Evolutionary conservation across 2,888 invertebrate species (phyloP).

Genomic region (Torymus aiolomorphi): DNA sequence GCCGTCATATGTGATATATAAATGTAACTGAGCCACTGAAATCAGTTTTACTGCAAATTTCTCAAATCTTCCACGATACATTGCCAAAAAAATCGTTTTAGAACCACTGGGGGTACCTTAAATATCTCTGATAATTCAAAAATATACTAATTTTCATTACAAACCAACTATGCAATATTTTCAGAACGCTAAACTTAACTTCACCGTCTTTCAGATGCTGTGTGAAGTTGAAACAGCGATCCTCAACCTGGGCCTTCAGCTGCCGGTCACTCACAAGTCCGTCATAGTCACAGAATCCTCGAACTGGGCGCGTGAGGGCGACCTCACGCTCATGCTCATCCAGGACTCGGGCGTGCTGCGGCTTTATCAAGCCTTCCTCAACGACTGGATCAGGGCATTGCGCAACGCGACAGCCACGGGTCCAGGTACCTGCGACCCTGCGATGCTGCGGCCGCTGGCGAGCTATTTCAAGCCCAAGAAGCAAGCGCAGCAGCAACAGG

Average conservation of each 20-base stretch:
- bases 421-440: conserved; percentile 69
- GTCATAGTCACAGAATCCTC: conserved; percentile 73
- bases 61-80: too few relatives aligned
- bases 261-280: conserved; percentile 68
- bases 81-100: too few relatives aligned
- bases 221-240: conserved; percentile 81
- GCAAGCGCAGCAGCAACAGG: conserved; percentile 27
- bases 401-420: conserved; percentile 71
- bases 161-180: too few relatives aligned
- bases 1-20: too few relatives aligned
- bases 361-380: conserved; percentile 79
- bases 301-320: conserved; percentile 76
- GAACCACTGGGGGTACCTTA: too few relatives aligned
- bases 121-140: too few relatives aligned
- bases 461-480: conserved; percentile 55
- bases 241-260: conserved; percentile 73
- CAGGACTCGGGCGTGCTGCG: conserved; percentile 81
- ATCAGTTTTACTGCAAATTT: too few relatives aligned
- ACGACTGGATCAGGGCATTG: conserved; percentile 79
- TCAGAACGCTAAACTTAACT: too few relatives aligned
- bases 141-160: too few relatives aligned
- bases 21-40: too few relatives aligned
- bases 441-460: conserved; percentile 61
- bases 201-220: conserved; percentile 72
- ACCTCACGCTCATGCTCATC: conserved; percentile 78